These are phyloP conservation scores for Callyntrura guangdongensis DNA, from an alignment of 2,888 invertebrate genomes.

Conservation along the genomic window DNA sequence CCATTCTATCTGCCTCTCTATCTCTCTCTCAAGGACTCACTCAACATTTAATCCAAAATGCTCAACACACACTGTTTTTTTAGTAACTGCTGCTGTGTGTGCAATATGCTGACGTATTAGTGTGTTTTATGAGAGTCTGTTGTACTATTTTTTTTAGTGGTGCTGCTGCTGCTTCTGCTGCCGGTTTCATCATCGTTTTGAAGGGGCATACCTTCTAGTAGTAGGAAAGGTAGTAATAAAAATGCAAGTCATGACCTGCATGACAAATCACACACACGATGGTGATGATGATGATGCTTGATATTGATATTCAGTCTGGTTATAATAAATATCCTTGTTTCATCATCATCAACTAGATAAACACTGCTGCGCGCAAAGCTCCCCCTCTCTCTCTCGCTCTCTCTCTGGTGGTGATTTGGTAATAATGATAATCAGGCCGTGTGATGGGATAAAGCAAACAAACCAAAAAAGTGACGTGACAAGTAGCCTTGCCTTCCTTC, in stretches of 20 bases:
- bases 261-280: too few relatives aligned
- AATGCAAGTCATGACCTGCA: conserved; percentile 35
- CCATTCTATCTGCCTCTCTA: background rate
- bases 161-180: background rate
- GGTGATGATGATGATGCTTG: conserved; percentile 3
- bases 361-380: too few relatives aligned
- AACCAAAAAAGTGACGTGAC: conserved; percentile 6
- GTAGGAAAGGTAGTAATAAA: conserved; percentile 26
- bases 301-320: conserved; percentile 6
- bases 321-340: conserved; percentile 15
- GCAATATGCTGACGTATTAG: too few relatives aligned
- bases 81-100: too few relatives aligned
- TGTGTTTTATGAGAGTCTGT: too few relatives aligned
- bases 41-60: too few relatives aligned
- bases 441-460: conserved; percentile 3
- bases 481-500: conserved; percentile 9
- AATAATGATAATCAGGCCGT: background rate
- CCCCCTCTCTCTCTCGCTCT: too few relatives aligned
- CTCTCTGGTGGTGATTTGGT: background rate
- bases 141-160: background rate
- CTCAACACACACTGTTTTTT: too few relatives aligned
- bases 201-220: background rate
- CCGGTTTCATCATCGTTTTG: conserved; percentile 1
- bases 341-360: background rate
- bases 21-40: too few relatives aligned